Evolutionary conservation across 2,797 vertebrate species (phyloP).

Genomic region (Clarias pachynema): DNA sequence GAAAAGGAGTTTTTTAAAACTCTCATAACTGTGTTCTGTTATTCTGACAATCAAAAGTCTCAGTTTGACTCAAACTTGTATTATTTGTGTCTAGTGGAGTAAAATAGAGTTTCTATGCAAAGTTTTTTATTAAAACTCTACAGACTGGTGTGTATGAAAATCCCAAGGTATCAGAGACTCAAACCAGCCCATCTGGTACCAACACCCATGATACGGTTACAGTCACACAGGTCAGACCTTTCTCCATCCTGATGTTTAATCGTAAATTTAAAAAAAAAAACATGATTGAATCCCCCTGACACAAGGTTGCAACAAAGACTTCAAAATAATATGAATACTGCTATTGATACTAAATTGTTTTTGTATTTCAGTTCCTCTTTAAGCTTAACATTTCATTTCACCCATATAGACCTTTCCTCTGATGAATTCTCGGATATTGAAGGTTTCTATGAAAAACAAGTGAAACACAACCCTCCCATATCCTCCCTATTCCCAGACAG

Average conservation of each 20-base stretch:
- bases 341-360: too few species aligned
- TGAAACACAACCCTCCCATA: background rate
- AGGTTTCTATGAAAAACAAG: background rate
- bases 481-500: background rate
- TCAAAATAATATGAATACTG: too few species aligned
- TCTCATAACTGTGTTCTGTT: too few species aligned
- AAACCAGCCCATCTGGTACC: background rate
- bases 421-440: background rate
- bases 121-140: background rate
- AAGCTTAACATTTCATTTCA: background rate
- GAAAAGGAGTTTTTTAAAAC: too few species aligned
- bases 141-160: background rate
- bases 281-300: background rate
- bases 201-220: background rate
- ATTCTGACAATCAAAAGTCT: too few species aligned
- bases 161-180: background rate
- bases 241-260: background rate
- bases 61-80: too few species aligned
- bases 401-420: background rate
- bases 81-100: background rate
- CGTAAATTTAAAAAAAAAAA: too few species aligned
- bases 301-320: too few species aligned
- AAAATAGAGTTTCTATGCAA: background rate
- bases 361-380: too few species aligned
- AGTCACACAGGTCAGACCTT: background rate